phyloP scores from a whole-genome alignment of 2,113 vertebrate genomes.

The Xyrauchen texanus region DNA sequence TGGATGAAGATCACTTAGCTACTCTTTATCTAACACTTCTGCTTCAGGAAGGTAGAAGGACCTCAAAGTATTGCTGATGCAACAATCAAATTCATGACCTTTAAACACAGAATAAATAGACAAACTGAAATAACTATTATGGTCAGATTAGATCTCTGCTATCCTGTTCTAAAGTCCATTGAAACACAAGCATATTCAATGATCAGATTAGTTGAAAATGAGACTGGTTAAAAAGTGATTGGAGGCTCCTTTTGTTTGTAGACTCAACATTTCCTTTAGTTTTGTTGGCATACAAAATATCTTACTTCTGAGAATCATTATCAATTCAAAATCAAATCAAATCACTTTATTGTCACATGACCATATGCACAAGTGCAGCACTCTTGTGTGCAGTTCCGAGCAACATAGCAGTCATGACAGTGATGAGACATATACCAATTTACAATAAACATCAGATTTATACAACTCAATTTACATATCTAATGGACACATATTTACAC shows the following conservation, averaged over 20 bases:
- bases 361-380: too few relatives aligned
- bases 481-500: too few relatives aligned
- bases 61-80: background rate
- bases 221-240: background rate
- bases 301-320: conserved; percentile 23
- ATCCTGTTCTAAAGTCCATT: conserved; percentile 4
- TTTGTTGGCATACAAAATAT: conserved; percentile 23
- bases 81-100: background rate
- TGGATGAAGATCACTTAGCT: conserved; percentile 85
- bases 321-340: too few relatives aligned
- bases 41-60: conserved; percentile 86
- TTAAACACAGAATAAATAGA: background rate
- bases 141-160: background rate
- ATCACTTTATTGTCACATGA: too few relatives aligned
- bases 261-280: background rate
- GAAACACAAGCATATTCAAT: background rate
- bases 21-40: conserved; percentile 85
- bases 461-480: too few relatives aligned
- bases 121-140: background rate
- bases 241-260: background rate
- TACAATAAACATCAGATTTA: too few relatives aligned
- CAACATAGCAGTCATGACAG: too few relatives aligned
- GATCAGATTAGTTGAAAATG: background rate
- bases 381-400: too few relatives aligned
- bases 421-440: too few relatives aligned